Conservation (phyloP, 2,113 vertebrate species). For the Entelurus aequoreus region DNA sequence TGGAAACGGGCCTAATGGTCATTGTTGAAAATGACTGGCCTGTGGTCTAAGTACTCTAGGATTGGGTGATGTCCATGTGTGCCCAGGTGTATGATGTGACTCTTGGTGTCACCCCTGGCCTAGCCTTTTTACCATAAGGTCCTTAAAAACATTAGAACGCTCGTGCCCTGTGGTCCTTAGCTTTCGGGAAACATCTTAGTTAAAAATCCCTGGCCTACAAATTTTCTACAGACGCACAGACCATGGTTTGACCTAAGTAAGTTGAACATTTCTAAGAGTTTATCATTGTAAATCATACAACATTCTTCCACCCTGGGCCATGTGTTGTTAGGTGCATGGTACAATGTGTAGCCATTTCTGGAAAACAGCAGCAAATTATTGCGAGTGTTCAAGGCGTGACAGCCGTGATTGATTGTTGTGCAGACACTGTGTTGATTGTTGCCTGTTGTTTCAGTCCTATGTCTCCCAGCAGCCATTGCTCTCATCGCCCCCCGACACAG, state of each 20-base stretch:
- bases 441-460: conserved; percentile 69
- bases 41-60: too few relatives aligned
- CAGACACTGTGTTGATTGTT: conserved; percentile 80
- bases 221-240: too few relatives aligned
- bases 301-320: conserved; percentile 53
- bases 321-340: conserved; percentile 73
- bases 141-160: too few relatives aligned
- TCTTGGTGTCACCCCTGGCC: too few relatives aligned
- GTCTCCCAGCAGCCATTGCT: conserved; percentile 77
- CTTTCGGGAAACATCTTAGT: too few relatives aligned
- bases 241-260: background rate
- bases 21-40: too few relatives aligned
- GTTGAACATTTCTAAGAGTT: conserved; percentile 4
- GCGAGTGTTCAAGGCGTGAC: conserved; percentile 76
- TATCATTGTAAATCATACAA: conserved; percentile 61
- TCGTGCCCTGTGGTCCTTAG: too few relatives aligned
- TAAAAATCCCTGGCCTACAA: too few relatives aligned
- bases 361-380: conserved; percentile 75
- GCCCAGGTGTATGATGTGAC: too few relatives aligned
- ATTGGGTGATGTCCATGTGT: too few relatives aligned
- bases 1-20: too few relatives aligned
- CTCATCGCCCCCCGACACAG: conserved; percentile 64
- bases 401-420: conserved; percentile 87
- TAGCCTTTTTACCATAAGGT: too few relatives aligned
- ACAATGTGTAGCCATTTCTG: conserved; percentile 76